Base-by-base conservation (phyloP, 1,140 invertebrate genomes). In the Lepidostoma basale region DNA sequence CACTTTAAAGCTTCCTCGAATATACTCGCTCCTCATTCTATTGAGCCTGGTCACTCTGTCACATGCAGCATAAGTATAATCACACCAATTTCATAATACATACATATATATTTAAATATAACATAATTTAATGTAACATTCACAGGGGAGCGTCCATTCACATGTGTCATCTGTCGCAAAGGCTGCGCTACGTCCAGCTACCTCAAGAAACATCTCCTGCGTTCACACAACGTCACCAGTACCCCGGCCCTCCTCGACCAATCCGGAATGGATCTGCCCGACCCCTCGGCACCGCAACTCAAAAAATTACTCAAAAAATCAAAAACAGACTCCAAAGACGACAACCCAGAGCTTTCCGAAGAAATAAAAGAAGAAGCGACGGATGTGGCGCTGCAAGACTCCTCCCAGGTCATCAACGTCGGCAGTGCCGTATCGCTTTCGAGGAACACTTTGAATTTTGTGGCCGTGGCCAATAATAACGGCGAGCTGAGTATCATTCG, bases 131-230 rank as follows among this genome's bases (percentile, higher is more conserved):
- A 60, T 44, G 5, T 60, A 39, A 6, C 40, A 10, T 40, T 72
- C 76, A 40, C 76, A 80, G 83, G 81, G 54, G 80, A 83, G 74
- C 82, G 80, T 67, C 81, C 83, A 2, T 84, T 80, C 66, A 77
- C 79, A 52, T 85, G 84, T 67, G 74, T 74, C 0, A 75, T 78
- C 4, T 85, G 84, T 73, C 74, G 77, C 8, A 77, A 79, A 47
- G 80, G 76, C 59, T 85, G 81, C 70, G 75, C 77, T 20, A 78
- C 77, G 3, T 79, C 78, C 56, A 74, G 75, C 3, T 76, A 79
- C 56, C 70, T 81, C 22, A 72, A 74, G 9, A 78, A 77, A 70
- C 81, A 82, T 49, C 40, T 79, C 58, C 18, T 52, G 26, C 79
- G 78, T 72, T 75, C 69, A 5, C 81, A 83, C 44, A 73, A 77